Base-by-base conservation (phyloP, 2,888 invertebrate genomes). In the Ophion obscuratus region DNA sequence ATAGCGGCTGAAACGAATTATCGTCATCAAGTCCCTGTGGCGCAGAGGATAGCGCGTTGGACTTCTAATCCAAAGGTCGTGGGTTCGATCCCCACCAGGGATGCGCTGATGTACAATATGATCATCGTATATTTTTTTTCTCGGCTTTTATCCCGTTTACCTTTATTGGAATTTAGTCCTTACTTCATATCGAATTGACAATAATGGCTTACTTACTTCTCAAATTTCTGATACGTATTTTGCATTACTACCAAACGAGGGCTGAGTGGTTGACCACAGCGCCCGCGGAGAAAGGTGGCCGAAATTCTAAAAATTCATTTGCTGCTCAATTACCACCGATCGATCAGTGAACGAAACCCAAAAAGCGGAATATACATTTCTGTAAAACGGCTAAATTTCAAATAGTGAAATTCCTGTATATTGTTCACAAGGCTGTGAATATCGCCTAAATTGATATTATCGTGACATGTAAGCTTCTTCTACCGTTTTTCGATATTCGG, bases 51-150 rank as follows among this genome's bases (percentile, higher is more conserved):
- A 93, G 93, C 93, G 93, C 93, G 93, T 93, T 93, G 93, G 93
- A 93, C 93, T 93, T 93, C 93, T 93, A 93, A 93, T 93, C 93
- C 93, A 93, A 93, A 93, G 93, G 93, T 93, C 93, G 93, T 93
- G 93, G 93, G 93, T 93, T 93, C 93, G 93, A 93, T 93, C 93
- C 93, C 93, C 93, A 93, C 93, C 92, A 93, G 93, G 93, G 93
- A 93, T 93, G 93, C 81, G 14, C 27, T 53, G 81, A 61, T 83
- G 78, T 24, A 27, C 1, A 66, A 53, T 36, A 24, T n/a, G n/a
- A 59, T 62, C 76, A 79, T 80, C 70, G 74, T 86, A 74, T 27
- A 20, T 70, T 74, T 79, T 78, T 77, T 83, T 75, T 61, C 53
- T 20, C 2, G 9, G 2, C 4, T 59, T 47, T 14, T 14, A 57